A percentile compares a stretch with the other conserved stretches of the same genome.
Conservation (phyloP, 2,113 vertebrate genomes). For the Epinephelus fuscoguttatus region DNA sequence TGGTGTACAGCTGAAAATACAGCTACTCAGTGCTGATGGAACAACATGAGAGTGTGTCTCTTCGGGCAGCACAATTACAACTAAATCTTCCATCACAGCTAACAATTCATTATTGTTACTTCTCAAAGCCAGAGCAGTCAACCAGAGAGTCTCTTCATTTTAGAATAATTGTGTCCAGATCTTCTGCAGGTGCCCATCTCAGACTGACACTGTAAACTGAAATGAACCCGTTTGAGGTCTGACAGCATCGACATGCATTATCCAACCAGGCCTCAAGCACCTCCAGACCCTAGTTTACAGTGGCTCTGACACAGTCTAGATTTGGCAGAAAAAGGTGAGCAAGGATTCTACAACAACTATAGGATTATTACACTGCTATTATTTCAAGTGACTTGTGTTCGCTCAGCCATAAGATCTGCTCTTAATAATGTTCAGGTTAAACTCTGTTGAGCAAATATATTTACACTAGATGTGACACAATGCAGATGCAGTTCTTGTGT, state of each 20-base stretch:
- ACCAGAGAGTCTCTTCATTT: constrained; percentile 4
- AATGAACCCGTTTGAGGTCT: constrained; percentile 17
- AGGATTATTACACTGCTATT: not conserved
- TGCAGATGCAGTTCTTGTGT: constrained; percentile 16
- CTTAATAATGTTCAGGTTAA: not conserved
- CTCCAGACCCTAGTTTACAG: constrained; percentile 20
- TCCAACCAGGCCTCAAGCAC: constrained; percentile 24
- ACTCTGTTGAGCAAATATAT: not conserved
- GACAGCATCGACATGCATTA: constrained; percentile 20
- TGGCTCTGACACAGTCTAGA: not conserved
- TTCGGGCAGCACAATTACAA: constrained; percentile 2
- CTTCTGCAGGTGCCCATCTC: constrained; percentile 1
- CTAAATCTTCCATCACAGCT: constrained; percentile 3
- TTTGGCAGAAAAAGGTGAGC: not conserved
- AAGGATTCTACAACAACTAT: not conserved
- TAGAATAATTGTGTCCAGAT: not conserved
- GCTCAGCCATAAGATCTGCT: not conserved
- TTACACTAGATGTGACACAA: constrained; percentile 1
- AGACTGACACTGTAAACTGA: constrained; percentile 2
- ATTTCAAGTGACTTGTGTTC: not conserved
- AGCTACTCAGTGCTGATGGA: constrained; percentile 16
- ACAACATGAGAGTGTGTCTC: not conserved
- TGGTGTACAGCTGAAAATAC: constrained; percentile 45
- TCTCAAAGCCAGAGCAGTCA: not conserved
- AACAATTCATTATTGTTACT: not conserved